Conservation (phyloP, 2,113 vertebrate species). For the Actenoides lindsayi region DNA sequence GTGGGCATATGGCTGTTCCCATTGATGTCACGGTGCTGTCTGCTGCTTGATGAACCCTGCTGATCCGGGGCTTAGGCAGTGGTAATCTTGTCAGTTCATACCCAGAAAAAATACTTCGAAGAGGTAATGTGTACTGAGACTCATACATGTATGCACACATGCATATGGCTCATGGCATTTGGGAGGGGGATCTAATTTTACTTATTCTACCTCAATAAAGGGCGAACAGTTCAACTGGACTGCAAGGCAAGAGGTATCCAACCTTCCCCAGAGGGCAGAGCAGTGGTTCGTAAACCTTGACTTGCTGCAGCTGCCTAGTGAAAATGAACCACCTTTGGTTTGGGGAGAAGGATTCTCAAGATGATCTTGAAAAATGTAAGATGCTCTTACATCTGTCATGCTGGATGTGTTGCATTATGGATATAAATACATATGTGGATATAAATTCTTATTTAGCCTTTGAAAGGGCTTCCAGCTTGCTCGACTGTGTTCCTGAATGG, state of each 20-base stretch:
- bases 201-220: not conserved
- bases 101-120: not conserved
- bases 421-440: not conserved
- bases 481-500: not conserved
- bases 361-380: not conserved
- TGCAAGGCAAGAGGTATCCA: not conserved
- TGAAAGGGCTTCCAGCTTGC: not conserved
- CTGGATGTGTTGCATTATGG: not conserved
- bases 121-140: not conserved
- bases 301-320: not conserved
- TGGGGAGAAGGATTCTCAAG: not conserved
- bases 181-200: not conserved
- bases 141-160: not conserved
- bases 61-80: not conserved
- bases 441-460: not conserved
- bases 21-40: not conserved
- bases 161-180: not conserved
- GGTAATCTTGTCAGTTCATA: not conserved
- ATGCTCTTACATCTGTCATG: not conserved
- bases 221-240: not conserved
- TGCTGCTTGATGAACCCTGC: not conserved
- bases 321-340: not conserved
- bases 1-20: fast-evolving
- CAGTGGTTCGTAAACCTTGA: not conserved
- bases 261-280: not conserved